phyloP scores from a whole-genome alignment of 2,888 invertebrate species.

The Caenorhabditis wallacei region DNA sequence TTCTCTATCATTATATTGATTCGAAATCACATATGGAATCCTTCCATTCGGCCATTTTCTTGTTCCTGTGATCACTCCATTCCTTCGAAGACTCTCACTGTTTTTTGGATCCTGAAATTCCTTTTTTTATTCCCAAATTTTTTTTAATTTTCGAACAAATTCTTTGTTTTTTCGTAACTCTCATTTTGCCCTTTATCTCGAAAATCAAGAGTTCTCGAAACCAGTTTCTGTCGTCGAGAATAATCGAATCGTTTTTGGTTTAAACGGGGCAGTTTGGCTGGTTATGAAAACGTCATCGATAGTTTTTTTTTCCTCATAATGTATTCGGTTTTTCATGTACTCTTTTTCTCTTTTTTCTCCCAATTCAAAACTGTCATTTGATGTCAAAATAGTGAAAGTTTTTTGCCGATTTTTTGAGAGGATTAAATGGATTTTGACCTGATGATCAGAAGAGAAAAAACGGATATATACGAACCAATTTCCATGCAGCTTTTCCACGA shows the following conservation, averaged over 20 bases:
- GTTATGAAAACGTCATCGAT: conserved; percentile 40
- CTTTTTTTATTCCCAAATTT: background rate
- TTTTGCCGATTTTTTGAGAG: background rate
- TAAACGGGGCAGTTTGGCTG: conserved; percentile 32
- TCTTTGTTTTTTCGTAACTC: background rate
- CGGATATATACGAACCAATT: conserved; percentile 50
- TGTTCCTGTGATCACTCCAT: conserved; percentile 79
- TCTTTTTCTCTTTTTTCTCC: background rate
- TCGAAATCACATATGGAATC: conserved; percentile 83
- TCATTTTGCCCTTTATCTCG: background rate
- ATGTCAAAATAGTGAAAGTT: conserved; percentile 47
- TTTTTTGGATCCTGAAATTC: conserved; percentile 62
- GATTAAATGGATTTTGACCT: conserved; percentile 31
- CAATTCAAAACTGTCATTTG: conserved; percentile 4
- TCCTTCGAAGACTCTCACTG: conserved; percentile 71
- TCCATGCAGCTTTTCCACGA: conserved; percentile 81
- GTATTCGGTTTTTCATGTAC: conserved; percentile 14
- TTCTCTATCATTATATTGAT: conserved; percentile 81
- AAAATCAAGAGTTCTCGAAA: conserved; percentile 1
- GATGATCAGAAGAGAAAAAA: background rate
- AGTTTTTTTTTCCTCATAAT: conserved; percentile 21
- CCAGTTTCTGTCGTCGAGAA: conserved; percentile 34
- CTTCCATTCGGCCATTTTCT: conserved; percentile 83
- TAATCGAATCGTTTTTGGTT: conserved; percentile 19
- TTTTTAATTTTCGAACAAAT: conserved; percentile 23